Base-by-base conservation (phyloP, 1,140 invertebrate genomes). In the Pinna nobilis region DNA sequence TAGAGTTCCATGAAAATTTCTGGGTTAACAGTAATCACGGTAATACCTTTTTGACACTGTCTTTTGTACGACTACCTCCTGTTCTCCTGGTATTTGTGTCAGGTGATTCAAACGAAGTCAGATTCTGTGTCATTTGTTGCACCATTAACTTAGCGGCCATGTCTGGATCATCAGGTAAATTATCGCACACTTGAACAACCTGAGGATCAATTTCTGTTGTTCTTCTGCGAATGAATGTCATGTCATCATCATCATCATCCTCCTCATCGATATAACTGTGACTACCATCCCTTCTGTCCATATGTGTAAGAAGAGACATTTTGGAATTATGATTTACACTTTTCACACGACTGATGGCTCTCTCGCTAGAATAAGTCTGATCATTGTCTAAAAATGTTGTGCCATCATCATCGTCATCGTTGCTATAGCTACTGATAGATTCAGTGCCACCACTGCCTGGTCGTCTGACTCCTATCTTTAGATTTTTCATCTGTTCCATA, bases 91-190 rank as follows among this genome's bases (percentile, higher is more conserved):
- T 23, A 50, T 32, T n/a, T 15, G 37, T 32, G 55, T 59, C 39
- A 37, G 15, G 7, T 49, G 33, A 39, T 44, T 57, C 57, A 39
- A 70, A 70, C 1, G 49, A 37, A 6, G 66, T 69, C 15, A 74
- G 32, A 37, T 35, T 63, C 4, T 69, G 44, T 37, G 59, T 74
- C 23, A 74, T 35, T 25, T 60, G 60, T 35, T 74, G 57, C 49
- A 74, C 65, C 37, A 74, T 69, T 37, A 51, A 23, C 44, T 69
- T 74, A 35, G 72, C 72, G 11, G 65, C 65, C 33, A 50, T 37
- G 33, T 57, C 50, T 25, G 72, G 72, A 23, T 74, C 44, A 49
- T 47, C 23, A 68, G 25, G 9, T 49, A 59, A 59, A 20, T 7
- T 11, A 18, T 60, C 5, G 25, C 18, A 15, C 50, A 53, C 5